Evolutionary conservation across 2,113 vertebrate species (phyloP), one percentile per base, ranked within the genome.

Genomic region (Bagarius yarrelli): DNA sequence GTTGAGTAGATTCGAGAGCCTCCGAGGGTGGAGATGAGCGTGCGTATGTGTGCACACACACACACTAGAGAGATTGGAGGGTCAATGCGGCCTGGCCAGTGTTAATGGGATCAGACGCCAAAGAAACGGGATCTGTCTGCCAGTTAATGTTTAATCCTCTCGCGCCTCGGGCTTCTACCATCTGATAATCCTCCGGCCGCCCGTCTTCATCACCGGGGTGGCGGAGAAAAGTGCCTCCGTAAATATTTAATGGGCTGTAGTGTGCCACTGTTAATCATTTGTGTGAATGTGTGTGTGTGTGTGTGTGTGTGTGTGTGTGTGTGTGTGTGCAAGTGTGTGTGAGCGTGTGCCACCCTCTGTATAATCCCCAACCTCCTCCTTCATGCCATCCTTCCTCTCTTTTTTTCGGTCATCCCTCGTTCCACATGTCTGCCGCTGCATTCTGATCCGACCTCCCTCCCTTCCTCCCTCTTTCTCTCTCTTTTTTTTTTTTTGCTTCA

Each of bases 221-320:
- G 90, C 83, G 74, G 86, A 88, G 87, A 88, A 78, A 90, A 90
- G 89, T 83, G 90, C 86, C 85, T 91, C 83, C 87, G 91, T 92
- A 93, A 92, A 94, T 93, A 93, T 94, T 92, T 93, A 89, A 93
- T 93, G 92, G 92, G 89, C 89, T 91, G 92, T 90, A 87, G 90
- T 83, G 85, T 83, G 88, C 88, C 83, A 55, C 57, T 90, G 88
- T 91, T 91, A 90, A 93, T 92, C 91, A 89, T 92, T 89, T 85
- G 86, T 90, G 79, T 87, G 87, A 87, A 86, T 84, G 86, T 83
- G 47, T 50, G 44, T 55, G 53, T 55, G 52, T 8, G 52, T 15
- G 52, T 53, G 12, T 53, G 52, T 53, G 52, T 53, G 12, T 8
- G 12, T 53, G 12, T 53, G 12, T 53, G 12, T 53, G 52, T 53